phyloP scores from a whole-genome alignment of 2,113 vertebrate species.

The Phylloscopus whistleri region DNA sequence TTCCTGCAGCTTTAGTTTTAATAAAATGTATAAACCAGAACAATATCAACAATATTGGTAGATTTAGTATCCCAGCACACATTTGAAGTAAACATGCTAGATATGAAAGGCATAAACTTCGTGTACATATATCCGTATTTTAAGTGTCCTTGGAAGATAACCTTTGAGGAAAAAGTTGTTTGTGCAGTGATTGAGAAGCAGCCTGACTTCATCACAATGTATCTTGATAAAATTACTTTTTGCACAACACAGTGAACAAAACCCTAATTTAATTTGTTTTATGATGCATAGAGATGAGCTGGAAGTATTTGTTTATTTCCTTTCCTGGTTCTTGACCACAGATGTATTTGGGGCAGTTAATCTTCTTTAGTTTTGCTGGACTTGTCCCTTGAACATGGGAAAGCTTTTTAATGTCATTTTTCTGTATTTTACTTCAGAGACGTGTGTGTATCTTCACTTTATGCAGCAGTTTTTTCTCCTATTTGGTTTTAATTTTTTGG shows the following conservation, averaged over 20 bases:
- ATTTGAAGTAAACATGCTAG: neutral
- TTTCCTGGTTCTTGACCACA: slow-evolving; percentile 1
- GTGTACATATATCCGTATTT: neutral
- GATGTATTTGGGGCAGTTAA: neutral
- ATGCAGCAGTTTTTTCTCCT: neutral
- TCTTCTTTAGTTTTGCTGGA: neutral
- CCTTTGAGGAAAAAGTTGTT: slow-evolving; percentile 3
- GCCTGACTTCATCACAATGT: neutral
- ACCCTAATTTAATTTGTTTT: slow-evolving; percentile 50
- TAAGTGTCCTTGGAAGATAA: slow-evolving; percentile 27
- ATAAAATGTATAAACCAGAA: neutral
- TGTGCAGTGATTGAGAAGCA: slow-evolving; percentile 20
- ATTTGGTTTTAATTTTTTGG: neutral
- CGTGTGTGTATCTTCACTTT: neutral
- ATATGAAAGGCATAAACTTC: neutral
- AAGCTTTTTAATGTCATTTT: neutral
- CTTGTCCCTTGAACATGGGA: neutral
- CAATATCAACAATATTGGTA: neutral
- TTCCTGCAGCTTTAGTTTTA: neutral
- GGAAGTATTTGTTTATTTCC: slow-evolving; percentile 20
- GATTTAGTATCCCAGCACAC: neutral
- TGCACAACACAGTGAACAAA: slow-evolving; percentile 43
- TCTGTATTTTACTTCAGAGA: neutral
- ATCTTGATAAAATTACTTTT: slow-evolving; percentile 43
- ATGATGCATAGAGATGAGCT: slow-evolving; percentile 52